Conservation (phyloP, 2,113 vertebrate genomes). For the Paramormyrops kingsleyae region DNA sequence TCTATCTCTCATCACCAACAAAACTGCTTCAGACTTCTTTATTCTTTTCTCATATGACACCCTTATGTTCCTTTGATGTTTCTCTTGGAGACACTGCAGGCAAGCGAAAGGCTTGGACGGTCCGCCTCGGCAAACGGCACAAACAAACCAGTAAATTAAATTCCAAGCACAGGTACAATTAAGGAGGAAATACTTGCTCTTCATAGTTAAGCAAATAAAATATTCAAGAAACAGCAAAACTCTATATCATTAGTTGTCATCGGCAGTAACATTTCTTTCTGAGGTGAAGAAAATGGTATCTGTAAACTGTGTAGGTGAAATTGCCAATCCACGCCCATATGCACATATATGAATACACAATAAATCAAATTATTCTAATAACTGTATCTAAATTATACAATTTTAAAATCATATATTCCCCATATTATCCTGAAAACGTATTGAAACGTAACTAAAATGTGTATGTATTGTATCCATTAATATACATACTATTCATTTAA, state of each 20-base stretch:
- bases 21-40: neutral
- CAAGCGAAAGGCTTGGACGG: neutral
- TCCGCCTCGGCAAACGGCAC: neutral
- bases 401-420: neutral
- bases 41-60: neutral
- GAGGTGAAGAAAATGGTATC: neutral
- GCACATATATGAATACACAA: neutral
- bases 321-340: neutral
- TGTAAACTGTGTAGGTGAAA: neutral
- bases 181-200: neutral
- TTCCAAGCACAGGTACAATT: neutral
- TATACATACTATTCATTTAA: neutral
- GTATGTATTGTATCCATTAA: neutral
- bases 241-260: neutral
- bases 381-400: neutral
- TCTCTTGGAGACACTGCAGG: neutral
- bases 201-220: neutral
- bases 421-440: neutral
- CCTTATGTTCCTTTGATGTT: neutral
- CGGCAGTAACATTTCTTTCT: neutral
- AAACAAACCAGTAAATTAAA: neutral
- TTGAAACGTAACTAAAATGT: neutral
- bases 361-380: neutral
- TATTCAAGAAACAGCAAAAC: neutral
- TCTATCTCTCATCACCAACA: neutral